Percentiles rank a stretch among this genome's conserved stretches.
These are phyloP conservation scores for Chironomus tepperi DNA, from an alignment of 1,140 invertebrate genomes.

Conservation along the genomic window DNA sequence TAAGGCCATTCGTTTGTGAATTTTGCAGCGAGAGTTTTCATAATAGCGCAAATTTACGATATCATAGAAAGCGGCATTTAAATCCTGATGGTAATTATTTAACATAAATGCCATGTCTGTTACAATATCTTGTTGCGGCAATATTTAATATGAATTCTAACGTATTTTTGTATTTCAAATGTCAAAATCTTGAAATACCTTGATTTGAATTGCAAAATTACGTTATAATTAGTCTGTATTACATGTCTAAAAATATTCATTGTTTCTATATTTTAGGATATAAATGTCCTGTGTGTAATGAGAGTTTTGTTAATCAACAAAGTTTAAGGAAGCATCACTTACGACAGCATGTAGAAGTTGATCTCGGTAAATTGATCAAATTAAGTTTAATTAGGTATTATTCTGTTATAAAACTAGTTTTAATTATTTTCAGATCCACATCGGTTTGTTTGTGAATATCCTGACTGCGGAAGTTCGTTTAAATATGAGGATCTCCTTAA, in stretches of 20 bases:
- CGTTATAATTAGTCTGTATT: too few species aligned
- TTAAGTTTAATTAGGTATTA: background rate
- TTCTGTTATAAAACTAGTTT: background rate
- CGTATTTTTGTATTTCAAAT: too few species aligned
- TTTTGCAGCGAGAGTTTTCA: conserved; percentile 24
- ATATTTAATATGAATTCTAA: too few species aligned
- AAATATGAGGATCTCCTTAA: background rate
- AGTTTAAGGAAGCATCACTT: background rate
- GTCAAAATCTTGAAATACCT: too few species aligned
- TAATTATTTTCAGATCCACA: background rate
- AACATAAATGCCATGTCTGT: too few species aligned
- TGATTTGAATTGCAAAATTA: too few species aligned
- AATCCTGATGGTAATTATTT: background rate
- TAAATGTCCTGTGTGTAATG: background rate
- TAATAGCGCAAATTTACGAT: background rate
- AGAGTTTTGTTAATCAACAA: conserved; percentile 2
- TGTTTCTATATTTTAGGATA: background rate
- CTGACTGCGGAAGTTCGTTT: background rate
- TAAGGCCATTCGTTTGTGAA: background rate
- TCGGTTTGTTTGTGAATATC: background rate
- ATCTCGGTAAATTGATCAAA: background rate
- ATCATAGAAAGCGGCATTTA: background rate
- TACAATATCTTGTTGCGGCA: too few species aligned
- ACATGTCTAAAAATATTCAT: background rate
- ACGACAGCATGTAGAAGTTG: background rate